Percentiles rank a stretch among this genome's conserved stretches.
These are phyloP conservation scores for Formica exsecta DNA, from an alignment of 1,140 invertebrate genomes.

Conservation along the genomic window DNA sequence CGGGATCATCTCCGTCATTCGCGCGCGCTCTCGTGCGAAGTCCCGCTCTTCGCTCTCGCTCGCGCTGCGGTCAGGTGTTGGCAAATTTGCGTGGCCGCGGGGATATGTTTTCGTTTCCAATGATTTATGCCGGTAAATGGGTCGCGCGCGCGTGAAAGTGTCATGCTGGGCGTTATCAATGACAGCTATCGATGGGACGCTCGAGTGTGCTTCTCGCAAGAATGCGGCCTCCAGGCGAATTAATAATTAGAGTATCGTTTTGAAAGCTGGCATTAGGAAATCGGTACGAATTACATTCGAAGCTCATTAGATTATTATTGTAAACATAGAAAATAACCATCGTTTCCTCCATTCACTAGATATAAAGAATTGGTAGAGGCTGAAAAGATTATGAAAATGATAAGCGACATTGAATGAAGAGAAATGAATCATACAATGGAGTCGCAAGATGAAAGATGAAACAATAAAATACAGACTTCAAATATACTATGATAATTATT, in stretches of 20 bases:
- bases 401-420: neutral
- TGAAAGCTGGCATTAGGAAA: neutral
- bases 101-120: conserved; percentile 87
- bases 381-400: neutral
- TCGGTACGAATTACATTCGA: neutral
- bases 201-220: conserved; percentile 74
- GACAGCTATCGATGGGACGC: conserved; percentile 76
- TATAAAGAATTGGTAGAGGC: neutral
- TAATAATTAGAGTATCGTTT: conserved; percentile 46
- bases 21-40: conserved; percentile 61
- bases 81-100: conserved; percentile 86
- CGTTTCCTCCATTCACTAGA: neutral
- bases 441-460: neutral
- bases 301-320: neutral
- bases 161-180: conserved; percentile 76
- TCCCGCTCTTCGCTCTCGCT: conserved; percentile 29
- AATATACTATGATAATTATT: neutral
- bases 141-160: conserved; percentile 78
- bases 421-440: neutral
- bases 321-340: neutral
- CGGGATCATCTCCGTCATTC: conserved; percentile 60
- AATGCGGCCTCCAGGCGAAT: conserved; percentile 65
- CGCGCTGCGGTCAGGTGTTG: conserved; percentile 83
- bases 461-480: neutral
- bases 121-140: conserved; percentile 86